Conservation (phyloP, 2,113 vertebrate species). For the Glaucidium brasilianum region DNA sequence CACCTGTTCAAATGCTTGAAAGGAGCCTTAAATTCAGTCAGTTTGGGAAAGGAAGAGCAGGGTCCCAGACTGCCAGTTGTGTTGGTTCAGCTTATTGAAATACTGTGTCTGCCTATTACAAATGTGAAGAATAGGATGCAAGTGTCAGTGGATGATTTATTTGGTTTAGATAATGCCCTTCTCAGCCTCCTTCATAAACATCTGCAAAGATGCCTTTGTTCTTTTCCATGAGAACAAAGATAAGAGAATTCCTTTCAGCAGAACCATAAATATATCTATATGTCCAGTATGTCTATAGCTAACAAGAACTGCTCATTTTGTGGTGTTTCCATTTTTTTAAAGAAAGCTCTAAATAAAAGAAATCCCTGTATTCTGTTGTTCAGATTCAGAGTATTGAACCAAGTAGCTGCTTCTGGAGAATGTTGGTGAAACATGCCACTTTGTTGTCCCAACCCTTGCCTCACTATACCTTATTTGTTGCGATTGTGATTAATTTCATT, state of each 20-base stretch:
- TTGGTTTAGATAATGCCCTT: slow-evolving; percentile 26
- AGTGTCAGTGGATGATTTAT: slow-evolving; percentile 16
- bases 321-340: slow-evolving; percentile 20
- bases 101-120: not conserved
- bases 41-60: slow-evolving; percentile 20
- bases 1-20: slow-evolving; percentile 24
- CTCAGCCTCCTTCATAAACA: not conserved
- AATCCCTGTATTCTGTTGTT: not conserved
- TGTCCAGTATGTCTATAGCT: not conserved
- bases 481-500: not conserved
- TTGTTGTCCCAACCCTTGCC: not conserved
- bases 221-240: not conserved
- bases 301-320: not conserved
- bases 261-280: not conserved
- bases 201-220: slow-evolving; percentile 22
- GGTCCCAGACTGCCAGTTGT: slow-evolving; percentile 5
- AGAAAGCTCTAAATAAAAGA: slow-evolving; percentile 34
- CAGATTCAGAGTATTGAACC: not conserved
- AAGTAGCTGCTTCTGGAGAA: slow-evolving; percentile 17
- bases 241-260: not conserved
- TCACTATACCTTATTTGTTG: not conserved
- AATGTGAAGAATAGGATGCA: slow-evolving; percentile 44
- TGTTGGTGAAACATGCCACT: not conserved
- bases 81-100: not conserved
- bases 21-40: slow-evolving; percentile 35